A percentile compares a stretch with the other conserved stretches of the same genome.
Conservation (phyloP, 2,888 invertebrate genomes). For the Arrhopalites spinosus region DNA sequence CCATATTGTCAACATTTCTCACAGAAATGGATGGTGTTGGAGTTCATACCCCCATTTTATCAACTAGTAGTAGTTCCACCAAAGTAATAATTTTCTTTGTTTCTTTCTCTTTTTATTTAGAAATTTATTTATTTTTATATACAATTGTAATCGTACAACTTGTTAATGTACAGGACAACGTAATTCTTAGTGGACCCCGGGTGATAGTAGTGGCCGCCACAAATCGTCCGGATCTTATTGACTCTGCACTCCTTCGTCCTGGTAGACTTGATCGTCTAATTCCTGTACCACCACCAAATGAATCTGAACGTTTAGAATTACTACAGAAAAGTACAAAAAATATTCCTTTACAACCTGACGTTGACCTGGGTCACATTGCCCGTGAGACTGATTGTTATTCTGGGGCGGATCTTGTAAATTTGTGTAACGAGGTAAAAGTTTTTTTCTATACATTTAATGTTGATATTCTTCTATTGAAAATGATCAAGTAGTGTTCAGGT, state of each 20-base stretch:
- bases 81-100: background rate
- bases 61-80: background rate
- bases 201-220: constrained; percentile 70
- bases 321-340: constrained; percentile 61
- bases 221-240: constrained; percentile 69
- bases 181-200: constrained; percentile 48
- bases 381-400: constrained; percentile 63
- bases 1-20: constrained; percentile 67
- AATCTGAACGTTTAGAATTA: constrained; percentile 62
- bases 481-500: background rate
- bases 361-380: constrained; percentile 61
- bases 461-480: background rate
- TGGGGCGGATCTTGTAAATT: constrained; percentile 68
- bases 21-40: constrained; percentile 72
- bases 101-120: background rate
- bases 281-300: constrained; percentile 67
- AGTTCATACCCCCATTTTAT: constrained; percentile 35
- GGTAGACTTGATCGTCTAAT: constrained; percentile 69
- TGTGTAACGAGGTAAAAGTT: constrained; percentile 66
- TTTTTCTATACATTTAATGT: background rate
- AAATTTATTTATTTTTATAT: background rate
- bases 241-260: constrained; percentile 68
- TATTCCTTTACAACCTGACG: constrained; percentile 61
- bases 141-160: background rate
- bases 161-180: background rate